Percentiles rank a stretch among this genome's conserved stretches.
phyloP scores from a whole-genome alignment of 2,113 vertebrate genomes.

The Ursus arctos region DNA sequence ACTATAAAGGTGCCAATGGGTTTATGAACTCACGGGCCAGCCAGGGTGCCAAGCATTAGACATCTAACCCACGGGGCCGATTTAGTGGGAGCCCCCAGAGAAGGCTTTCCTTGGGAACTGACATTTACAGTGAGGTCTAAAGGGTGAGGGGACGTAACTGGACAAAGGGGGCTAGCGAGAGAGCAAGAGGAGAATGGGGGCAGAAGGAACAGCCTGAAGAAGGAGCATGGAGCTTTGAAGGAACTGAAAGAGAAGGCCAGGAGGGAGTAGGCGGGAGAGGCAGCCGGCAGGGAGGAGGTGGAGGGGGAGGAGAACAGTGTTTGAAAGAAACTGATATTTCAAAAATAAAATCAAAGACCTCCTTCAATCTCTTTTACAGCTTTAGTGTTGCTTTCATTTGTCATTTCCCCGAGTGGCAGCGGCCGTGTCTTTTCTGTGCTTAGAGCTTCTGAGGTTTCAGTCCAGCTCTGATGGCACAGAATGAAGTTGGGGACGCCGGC shows the following conservation, averaged over 20 bases:
- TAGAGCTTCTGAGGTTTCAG: not conserved
- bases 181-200: not conserved
- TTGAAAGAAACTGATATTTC: not conserved
- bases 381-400: not conserved
- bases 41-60: not conserved
- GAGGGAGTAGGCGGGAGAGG: not conserved
- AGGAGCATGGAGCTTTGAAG: not conserved
- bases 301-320: not conserved
- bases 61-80: not conserved
- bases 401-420: not conserved
- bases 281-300: not conserved
- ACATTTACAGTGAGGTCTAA: not conserved
- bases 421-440: not conserved
- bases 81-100: not conserved
- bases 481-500: not conserved
- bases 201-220: not conserved
- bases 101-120: not conserved
- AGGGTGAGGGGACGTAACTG: not conserved
- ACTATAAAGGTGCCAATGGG: not conserved
- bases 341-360: not conserved
- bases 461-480: not conserved
- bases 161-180: not conserved
- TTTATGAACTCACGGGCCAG: not conserved
- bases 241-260: not conserved
- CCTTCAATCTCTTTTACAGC: not conserved